Base-by-base conservation (phyloP, 2,113 vertebrate genomes). In the Rhinolophus sinicus region DNA sequence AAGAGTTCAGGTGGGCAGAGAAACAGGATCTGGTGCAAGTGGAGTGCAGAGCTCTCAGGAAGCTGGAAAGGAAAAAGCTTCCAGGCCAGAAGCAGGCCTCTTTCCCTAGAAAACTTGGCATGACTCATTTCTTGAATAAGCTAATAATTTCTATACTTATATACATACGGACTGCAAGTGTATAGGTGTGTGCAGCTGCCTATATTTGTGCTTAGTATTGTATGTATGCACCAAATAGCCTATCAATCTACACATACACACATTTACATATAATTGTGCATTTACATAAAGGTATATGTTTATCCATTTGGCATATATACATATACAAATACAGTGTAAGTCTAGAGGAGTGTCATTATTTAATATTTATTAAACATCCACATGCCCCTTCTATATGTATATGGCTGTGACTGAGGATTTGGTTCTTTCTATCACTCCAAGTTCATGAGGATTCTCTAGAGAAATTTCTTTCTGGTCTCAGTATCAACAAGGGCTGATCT, bases 41-140 rank as follows among this genome's bases (percentile, higher is more conserved):
- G 3, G 40, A 82, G n/a, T 30, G 14, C 60, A 62, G n/a, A 26
- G 28, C 14, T 82, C 54, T 93, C 44, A 76, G 77, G 44, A 85
- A 96, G 22, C 14, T 16, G 2, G 47, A 90, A 35, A 88, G 14
- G 38, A 50, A 78, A 40, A 52, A 22, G 16, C 13, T 77, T 28
- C 24, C 44, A 9, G 33, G 52, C 38, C n/a, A 91, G 47, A 70
- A 15, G 54, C 1, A 60, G 90, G 50, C 40, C 72, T 52, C 30
- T 16, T 90, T 90, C 52, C 81, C 95, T 54, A 92, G 52, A 89
- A 92, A 95, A 90, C 30, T 94, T 35, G 60, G 6, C 60, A 93
- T 78, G 56, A 44, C 47, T 88, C 15, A 12, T 22, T 70, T 70
- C 58, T 65, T 3, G 3, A 90, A 62, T 73, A 75, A 94, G 92